phyloP scores from a whole-genome alignment of 2,797 vertebrate species.

The Centropyge bicolor region DNA sequence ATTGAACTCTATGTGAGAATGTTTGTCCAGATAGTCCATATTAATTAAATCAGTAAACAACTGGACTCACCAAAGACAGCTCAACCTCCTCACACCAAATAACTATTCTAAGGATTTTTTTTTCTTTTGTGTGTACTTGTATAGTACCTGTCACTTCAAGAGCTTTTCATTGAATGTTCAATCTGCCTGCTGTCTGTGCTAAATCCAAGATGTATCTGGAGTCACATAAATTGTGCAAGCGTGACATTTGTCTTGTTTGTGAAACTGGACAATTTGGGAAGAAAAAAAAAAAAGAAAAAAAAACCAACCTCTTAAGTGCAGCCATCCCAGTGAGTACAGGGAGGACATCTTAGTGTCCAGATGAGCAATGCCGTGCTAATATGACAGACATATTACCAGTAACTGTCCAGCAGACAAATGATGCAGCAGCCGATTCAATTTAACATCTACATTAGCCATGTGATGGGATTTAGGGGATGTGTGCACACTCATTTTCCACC shows the following conservation, averaged over 20 bases:
- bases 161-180: neutral
- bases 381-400: constrained; percentile 81
- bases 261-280: constrained; percentile 50
- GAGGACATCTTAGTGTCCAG: constrained; percentile 74
- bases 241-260: constrained; percentile 61
- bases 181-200: constrained; percentile 2
- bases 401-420: constrained; percentile 82
- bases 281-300: constrained; percentile 61
- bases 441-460: constrained; percentile 81
- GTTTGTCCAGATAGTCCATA: neutral
- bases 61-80: neutral
- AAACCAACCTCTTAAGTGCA: constrained; percentile 56
- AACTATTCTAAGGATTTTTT: neutral
- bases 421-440: constrained; percentile 83
- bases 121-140: neutral
- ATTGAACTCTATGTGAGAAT: neutral
- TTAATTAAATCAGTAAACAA: neutral
- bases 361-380: constrained; percentile 82
- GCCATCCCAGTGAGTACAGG: constrained; percentile 61
- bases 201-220: constrained; percentile 34
- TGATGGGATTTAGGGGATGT: constrained; percentile 79
- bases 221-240: constrained; percentile 35
- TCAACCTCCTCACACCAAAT: neutral
- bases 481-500: constrained; percentile 60
- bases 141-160: neutral